Evolutionary conservation across 2,888 invertebrate genomes (phyloP).

Genomic region (Nemotelus pantherinus): DNA sequence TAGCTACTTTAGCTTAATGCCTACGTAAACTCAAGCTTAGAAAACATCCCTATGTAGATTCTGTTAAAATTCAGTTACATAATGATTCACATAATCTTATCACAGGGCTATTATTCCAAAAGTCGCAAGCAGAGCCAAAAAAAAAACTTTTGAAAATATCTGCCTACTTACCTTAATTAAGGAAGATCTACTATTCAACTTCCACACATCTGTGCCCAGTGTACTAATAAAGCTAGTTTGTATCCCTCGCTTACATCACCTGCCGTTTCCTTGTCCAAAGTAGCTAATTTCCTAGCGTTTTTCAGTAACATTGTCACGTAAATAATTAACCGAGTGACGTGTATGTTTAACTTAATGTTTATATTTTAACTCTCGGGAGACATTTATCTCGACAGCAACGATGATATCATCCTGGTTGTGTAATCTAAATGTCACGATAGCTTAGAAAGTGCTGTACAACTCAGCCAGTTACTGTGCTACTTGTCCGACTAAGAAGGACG

Average conservation of each 20-base stretch:
- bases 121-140: too few relatives aligned
- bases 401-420: slow-evolving; percentile 32
- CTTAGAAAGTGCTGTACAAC: neutral
- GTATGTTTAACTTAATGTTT: slow-evolving; percentile 56
- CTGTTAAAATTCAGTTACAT: too few relatives aligned
- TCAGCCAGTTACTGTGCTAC: neutral
- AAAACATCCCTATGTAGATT: too few relatives aligned
- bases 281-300: slow-evolving; percentile 36
- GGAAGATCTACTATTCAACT: neutral
- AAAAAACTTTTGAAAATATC: too few relatives aligned
- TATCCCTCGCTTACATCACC: neutral
- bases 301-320: slow-evolving; percentile 64
- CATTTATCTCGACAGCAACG: slow-evolving; percentile 39
- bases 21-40: too few relatives aligned
- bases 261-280: neutral
- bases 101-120: too few relatives aligned
- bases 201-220: slow-evolving; percentile 3
- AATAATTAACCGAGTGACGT: slow-evolving; percentile 66
- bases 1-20: too few relatives aligned
- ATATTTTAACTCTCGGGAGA: slow-evolving; percentile 49
- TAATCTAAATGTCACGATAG: neutral
- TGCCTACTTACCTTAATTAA: neutral
- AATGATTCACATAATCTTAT: too few relatives aligned
- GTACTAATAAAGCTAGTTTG: neutral
- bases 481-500: neutral